A percentile compares a stretch with the other conserved stretches of the same genome.
phyloP scores from a whole-genome alignment of 2,888 invertebrate genomes.

The Eupelmus urozonus region DNA sequence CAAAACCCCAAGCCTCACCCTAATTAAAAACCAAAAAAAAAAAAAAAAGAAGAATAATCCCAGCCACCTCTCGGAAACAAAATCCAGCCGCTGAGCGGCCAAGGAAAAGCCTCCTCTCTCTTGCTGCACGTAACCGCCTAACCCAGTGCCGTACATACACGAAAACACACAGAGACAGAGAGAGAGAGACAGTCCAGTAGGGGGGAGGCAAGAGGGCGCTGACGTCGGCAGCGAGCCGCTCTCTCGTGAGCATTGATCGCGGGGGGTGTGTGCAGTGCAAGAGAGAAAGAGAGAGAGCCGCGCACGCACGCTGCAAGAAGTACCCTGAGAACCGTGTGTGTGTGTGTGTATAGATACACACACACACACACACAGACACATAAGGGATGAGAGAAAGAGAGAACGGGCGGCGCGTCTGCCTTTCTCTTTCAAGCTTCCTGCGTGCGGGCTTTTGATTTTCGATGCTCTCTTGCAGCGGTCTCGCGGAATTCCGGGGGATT shows the following conservation, averaged over 20 bases:
- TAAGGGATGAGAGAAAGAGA: no score
- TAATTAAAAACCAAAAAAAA: not conserved
- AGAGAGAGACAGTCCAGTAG: constrained; percentile 22
- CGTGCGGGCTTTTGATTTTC: no score
- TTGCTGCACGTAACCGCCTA: constrained; percentile 25
- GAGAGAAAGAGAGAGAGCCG: not conserved
- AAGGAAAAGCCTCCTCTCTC: constrained; percentile 9
- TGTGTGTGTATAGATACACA: no score
- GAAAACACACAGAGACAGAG: not conserved
- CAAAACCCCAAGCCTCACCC: no score
- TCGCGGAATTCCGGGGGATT: no score
- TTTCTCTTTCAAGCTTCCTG: no score
- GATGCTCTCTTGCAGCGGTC: no score
- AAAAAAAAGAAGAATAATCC: not conserved
- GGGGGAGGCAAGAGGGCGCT: constrained; percentile 70
- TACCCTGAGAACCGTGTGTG: no score
- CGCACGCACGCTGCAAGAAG: no score
- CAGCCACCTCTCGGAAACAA: not conserved
- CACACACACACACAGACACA: no score
- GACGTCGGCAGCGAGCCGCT: constrained; percentile 66
- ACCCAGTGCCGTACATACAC: constrained; percentile 13
- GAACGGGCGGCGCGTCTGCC: no score
- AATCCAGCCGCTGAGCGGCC: not conserved
- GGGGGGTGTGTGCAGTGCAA: constrained; percentile 65
- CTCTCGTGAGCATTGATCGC: constrained; percentile 76